Evolutionary conservation across 1,140 invertebrate genomes (phyloP).

Genomic region (Druon quercuslanigerum): DNA sequence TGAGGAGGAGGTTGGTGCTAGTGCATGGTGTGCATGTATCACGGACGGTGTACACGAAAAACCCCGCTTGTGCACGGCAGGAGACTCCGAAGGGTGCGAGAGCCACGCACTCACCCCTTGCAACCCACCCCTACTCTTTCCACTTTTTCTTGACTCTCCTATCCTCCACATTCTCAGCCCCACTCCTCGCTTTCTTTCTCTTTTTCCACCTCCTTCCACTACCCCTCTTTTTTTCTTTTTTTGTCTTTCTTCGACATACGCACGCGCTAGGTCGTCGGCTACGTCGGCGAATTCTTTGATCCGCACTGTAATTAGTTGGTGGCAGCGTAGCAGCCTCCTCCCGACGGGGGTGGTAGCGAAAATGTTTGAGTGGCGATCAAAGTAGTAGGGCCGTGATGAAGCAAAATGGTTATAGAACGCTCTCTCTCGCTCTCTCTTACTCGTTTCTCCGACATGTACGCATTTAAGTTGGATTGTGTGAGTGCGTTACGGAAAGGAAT

Average conservation of each 20-base stretch:
- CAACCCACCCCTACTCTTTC: constrained; percentile 4
- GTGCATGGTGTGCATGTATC: constrained; percentile 31
- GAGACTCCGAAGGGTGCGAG: constrained; percentile 44
- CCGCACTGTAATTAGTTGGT: constrained; percentile 73
- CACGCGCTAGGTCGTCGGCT: constrained; percentile 53
- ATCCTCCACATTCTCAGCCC: constrained; percentile 29
- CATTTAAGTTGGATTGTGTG: neutral
- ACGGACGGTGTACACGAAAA: constrained; percentile 2
- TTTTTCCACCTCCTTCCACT: constrained; percentile 5
- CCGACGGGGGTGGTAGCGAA: constrained; percentile 60
- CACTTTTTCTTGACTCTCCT: neutral
- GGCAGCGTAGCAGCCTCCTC: constrained; percentile 49
- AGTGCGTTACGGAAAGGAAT: neutral
- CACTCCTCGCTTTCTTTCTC: constrained; percentile 17
- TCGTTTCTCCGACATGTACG: neutral
- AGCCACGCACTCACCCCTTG: constrained; percentile 37
- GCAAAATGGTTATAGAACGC: constrained; percentile 41
- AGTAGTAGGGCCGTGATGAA: constrained; percentile 58
- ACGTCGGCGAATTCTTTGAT: constrained; percentile 73
- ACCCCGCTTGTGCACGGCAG: neutral
- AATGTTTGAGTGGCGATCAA: constrained; percentile 74
- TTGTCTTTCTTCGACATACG: constrained; percentile 46
- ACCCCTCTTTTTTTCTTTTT: constrained; percentile 36
- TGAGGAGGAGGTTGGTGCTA: constrained; percentile 11
- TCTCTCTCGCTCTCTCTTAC: constrained; percentile 31